phyloP scores from a whole-genome alignment of 2,113 vertebrate genomes.

The Rhadina sibilatrix region DNA sequence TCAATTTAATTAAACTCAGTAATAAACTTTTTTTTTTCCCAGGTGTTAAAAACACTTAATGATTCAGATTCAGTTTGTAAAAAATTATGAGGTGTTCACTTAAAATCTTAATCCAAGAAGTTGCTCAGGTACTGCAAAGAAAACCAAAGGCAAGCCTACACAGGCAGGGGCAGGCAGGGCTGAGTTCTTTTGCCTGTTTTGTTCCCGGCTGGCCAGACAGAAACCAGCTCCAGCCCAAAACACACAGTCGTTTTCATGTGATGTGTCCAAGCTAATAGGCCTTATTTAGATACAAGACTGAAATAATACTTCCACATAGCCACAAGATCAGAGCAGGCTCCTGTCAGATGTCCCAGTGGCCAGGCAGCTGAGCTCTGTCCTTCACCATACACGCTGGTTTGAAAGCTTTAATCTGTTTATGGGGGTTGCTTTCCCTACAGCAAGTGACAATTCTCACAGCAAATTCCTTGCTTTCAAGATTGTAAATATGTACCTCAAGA shows the following conservation, averaged over 20 bases:
- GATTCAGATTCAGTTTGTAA: conserved; percentile 1
- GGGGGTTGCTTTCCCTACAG: neutral
- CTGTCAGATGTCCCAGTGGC: neutral
- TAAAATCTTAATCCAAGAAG: conserved; percentile 1
- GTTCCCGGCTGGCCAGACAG: conserved; percentile 14
- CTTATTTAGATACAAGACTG: neutral
- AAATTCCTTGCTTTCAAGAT: neutral
- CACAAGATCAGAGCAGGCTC: neutral
- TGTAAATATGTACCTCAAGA: neutral
- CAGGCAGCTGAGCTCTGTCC: neutral
- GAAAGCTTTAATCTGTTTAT: neutral
- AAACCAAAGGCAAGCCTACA: neutral
- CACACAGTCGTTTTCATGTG: neutral
- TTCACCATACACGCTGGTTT: neutral
- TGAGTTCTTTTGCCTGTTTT: neutral
- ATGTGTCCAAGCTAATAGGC: neutral
- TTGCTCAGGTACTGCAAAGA: neutral
- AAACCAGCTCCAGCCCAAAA: conserved; percentile 16
- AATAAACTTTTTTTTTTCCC: neutral
- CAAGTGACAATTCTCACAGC: neutral
- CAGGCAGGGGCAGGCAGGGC: conserved; percentile 24
- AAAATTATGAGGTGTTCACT: neutral
- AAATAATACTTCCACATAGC: neutral
- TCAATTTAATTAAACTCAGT: neutral
- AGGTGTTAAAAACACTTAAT: conserved; percentile 1